Conservation (phyloP, 2,113 vertebrate genomes). For the Procavia capensis region DNA sequence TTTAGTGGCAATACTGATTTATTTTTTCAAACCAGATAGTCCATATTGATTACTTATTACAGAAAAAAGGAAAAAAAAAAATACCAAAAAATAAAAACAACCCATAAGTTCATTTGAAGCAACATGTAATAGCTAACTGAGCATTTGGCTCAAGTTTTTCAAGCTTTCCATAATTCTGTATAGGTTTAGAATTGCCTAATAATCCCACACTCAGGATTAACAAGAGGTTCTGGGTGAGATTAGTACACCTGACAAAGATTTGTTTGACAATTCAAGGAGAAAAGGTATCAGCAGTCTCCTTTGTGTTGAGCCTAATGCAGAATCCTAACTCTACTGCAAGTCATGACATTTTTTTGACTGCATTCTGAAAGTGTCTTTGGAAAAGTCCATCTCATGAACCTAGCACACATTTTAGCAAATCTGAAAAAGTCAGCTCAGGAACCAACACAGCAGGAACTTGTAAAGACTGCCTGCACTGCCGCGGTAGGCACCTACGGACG, state of each 20-base stretch:
- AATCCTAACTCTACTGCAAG: neutral
- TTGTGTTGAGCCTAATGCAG: constrained; percentile 57
- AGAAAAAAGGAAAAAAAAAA: constrained; percentile 52
- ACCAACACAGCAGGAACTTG: constrained; percentile 82
- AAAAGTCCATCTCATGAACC: constrained; percentile 10
- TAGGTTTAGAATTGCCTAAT: constrained; percentile 25
- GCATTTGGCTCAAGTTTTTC: constrained; percentile 42
- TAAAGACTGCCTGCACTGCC: constrained; percentile 62
- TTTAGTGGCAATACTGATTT: constrained; percentile 82
- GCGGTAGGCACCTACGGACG: constrained; percentile 63
- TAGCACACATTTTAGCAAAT: constrained; percentile 61
- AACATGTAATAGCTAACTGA: constrained; percentile 59
- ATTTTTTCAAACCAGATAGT: constrained; percentile 79
- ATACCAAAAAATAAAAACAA: constrained; percentile 57
- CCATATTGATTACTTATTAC: constrained; percentile 72
- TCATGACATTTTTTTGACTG: neutral
- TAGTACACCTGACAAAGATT: neutral
- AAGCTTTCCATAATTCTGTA: constrained; percentile 41
- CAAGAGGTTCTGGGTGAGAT: constrained; percentile 58
- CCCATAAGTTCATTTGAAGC: constrained; percentile 58
- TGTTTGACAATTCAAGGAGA: constrained; percentile 50
- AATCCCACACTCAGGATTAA: constrained; percentile 47
- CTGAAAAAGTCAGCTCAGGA: constrained; percentile 85
- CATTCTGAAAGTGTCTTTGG: constrained; percentile 39
- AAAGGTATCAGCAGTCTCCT: constrained; percentile 37